Base-by-base conservation (phyloP, 2,888 invertebrate genomes). In the Operophtera brumata region DNA sequence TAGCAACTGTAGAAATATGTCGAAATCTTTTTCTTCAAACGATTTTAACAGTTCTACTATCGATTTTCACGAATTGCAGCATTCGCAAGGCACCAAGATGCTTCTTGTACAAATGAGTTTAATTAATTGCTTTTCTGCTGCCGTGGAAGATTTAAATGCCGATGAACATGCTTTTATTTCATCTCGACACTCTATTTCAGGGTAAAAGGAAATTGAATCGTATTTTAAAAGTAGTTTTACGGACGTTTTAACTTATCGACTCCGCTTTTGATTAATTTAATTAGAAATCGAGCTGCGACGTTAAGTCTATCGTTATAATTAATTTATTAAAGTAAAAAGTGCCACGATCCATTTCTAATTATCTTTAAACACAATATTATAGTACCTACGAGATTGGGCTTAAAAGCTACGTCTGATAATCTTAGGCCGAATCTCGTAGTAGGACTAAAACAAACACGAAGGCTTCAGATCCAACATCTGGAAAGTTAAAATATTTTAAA, bases 101-200 rank as follows among this genome's bases (percentile, higher is more conserved):
- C 61, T 72, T 66, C 70, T 72, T 73, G 69, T 63, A 71, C 70
- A 76, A 78, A 77, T 70, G 65, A 69, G 66, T 75, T 75, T 64
- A 75, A 75, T 77, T 78, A 78, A 79, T 78, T 75, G 75, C 73
- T 78, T 74, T 70, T 61, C 66, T 66, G 69, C 57, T 67, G 62
- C 45, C 53, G 47, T 45, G 57, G 60, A 60, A 66, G 66, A 68
- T 75, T 74, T 65, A 70, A 71, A 65, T 73, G 4, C 56, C 47
- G 62, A 54, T 64, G 36, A 54, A 69, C 66, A 59, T 59, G 64
- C 43, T 70, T 69, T 71, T 67, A 69, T 73, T 71, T 62, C 65
- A 60, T 50, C 53, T 62, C 32, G 28, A 25, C 47, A 41, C 62
- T 66, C 62, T 57, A 69, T 69, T 70, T 65, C 58, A 66, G 59